phyloP scores from a whole-genome alignment of 2,113 vertebrate genomes.

The Equus quagga region DNA sequence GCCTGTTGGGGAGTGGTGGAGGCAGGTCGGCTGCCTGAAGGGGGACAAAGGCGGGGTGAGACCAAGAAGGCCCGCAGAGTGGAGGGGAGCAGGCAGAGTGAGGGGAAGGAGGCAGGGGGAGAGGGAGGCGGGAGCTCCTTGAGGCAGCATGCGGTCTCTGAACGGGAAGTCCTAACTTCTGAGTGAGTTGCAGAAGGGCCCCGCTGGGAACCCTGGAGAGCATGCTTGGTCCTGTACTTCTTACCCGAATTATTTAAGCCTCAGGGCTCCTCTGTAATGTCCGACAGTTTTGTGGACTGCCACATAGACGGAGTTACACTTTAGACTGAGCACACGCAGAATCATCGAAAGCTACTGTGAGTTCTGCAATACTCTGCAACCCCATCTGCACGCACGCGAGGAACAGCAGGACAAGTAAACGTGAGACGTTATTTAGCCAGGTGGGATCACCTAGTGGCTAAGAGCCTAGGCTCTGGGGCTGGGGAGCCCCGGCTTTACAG shows the following conservation, averaged over 20 bases:
- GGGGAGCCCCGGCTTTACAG: background rate
- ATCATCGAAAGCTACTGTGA: background rate
- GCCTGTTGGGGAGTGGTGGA: conserved; percentile 94
- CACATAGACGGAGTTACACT: background rate
- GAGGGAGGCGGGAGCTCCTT: too few relatives aligned
- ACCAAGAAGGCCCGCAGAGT: too few relatives aligned
- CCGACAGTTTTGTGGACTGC: background rate
- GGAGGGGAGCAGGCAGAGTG: background rate
- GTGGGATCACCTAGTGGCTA: background rate
- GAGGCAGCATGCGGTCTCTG: background rate
- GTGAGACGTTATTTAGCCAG: background rate
- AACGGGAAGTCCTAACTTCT: background rate
- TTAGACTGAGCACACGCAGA: background rate
- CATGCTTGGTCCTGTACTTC: background rate
- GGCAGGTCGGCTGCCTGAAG: conserved; percentile 91
- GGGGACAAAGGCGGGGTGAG: conserved; percentile 20
- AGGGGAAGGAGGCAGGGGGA: background rate
- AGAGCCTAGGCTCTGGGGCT: background rate
- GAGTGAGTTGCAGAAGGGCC: background rate
- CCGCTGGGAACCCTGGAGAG: background rate
- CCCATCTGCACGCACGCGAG: rapidly evolving
- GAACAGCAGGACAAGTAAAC: background rate
- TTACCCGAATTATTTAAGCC: background rate
- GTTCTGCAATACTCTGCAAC: too few relatives aligned
- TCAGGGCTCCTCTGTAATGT: background rate